Percentiles rank a stretch among this genome's conserved stretches.
Evolutionary conservation across 2,888 invertebrate genomes (phyloP).

Genomic region (Xanthorhoe designata): DNA sequence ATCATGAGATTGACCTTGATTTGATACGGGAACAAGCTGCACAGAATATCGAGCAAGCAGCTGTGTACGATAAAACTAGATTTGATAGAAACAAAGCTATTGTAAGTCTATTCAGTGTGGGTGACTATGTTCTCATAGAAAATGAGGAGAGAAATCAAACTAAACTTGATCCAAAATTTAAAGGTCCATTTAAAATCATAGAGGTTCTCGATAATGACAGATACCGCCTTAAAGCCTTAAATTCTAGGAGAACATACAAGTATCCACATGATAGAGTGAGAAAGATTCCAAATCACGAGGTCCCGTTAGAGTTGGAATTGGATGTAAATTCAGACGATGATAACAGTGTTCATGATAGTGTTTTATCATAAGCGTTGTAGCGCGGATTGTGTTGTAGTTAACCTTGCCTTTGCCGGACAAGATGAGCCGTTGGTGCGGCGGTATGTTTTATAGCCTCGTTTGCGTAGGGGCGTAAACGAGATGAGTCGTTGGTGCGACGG

Average conservation of each 20-base stretch:
- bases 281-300: neutral
- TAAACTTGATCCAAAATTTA: neutral
- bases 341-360: no score
- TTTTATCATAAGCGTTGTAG: no score
- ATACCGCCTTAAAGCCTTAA: neutral
- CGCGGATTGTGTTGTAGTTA: no score
- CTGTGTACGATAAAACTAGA: constrained; percentile 5
- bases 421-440: no score
- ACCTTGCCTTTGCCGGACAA: no score
- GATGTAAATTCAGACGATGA: no score
- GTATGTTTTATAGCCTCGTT: no score
- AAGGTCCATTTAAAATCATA: neutral
- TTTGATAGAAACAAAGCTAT: constrained; percentile 12
- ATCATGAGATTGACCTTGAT: neutral
- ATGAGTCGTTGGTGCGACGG: no score
- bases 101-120: neutral
- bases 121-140: neutral
- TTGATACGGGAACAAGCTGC: neutral
- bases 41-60: neutral
- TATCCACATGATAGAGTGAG: neutral
- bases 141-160: neutral
- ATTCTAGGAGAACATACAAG: neutral
- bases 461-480: no score
- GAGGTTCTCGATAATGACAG: neutral
- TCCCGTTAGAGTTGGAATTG: no score